Percentiles rank a stretch among this genome's conserved stretches.
Evolutionary conservation across 2,797 vertebrate species (phyloP).

Genomic region (Ispidina picta): DNA sequence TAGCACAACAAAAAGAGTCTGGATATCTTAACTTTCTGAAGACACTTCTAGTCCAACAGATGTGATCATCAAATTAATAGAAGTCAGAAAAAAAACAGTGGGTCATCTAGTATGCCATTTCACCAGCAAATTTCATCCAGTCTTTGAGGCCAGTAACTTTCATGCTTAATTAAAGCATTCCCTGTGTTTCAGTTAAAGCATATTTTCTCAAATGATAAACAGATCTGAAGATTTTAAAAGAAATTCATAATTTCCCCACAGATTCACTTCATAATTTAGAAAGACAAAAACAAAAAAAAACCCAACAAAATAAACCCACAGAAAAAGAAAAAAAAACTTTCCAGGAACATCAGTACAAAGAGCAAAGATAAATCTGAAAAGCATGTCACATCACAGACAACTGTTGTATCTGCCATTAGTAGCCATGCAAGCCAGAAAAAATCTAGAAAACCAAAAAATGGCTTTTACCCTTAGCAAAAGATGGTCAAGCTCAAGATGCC

Average conservation of each 20-base stretch:
- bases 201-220: slow-evolving; percentile 28
- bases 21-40: not conserved
- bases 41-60: not conserved
- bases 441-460: not conserved
- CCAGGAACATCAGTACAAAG: not conserved
- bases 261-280: not conserved
- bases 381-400: not conserved
- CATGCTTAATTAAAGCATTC: not conserved
- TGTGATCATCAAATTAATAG: slow-evolving; percentile 22
- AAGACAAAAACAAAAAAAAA: not conserved
- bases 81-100: not conserved
- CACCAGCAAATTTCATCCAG: not conserved
- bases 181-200: not conserved
- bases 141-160: not conserved
- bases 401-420: not conserved
- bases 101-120: not conserved
- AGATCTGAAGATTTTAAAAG: slow-evolving; percentile 7
- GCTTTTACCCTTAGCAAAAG: not conserved
- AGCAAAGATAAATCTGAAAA: not conserved
- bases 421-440: not conserved
- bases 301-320: too few species aligned
- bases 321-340: not conserved
- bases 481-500: not conserved
- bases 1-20: not conserved
- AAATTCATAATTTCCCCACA: not conserved